Evolutionary conservation across 2,113 vertebrate genomes (phyloP).

Genomic region (Blennius ocellaris): DNA sequence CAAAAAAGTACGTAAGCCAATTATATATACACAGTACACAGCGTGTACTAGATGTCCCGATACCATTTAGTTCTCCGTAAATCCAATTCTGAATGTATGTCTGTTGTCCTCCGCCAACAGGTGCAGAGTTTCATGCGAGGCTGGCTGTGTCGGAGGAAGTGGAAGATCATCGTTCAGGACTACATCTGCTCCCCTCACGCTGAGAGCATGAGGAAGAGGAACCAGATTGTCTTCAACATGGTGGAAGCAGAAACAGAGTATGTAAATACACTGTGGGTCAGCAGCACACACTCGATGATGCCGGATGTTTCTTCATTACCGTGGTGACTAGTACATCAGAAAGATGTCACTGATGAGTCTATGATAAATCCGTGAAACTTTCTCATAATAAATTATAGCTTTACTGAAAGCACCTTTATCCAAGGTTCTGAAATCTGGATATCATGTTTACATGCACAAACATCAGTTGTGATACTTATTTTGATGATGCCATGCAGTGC

Average conservation of each 20-base stretch:
- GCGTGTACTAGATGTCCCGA: no score
- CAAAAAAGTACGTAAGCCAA: slow-evolving; percentile 89
- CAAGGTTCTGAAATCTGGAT: no score
- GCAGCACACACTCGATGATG: not conserved
- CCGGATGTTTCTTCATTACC: no score
- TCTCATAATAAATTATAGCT: no score
- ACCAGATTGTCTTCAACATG: slow-evolving; percentile 99
- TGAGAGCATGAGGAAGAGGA: slow-evolving; percentile 98
- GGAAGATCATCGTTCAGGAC: slow-evolving; percentile 99
- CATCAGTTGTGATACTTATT: no score
- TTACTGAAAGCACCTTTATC: no score
- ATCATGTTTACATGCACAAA: no score
- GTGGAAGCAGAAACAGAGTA: slow-evolving; percentile 98
- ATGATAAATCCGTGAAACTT: no score
- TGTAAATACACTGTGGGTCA: slow-evolving; percentile 32
- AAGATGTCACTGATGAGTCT: no score
- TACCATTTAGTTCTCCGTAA: not conserved
- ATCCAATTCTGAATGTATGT: not conserved
- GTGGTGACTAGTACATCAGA: not conserved
- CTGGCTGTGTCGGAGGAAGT: slow-evolving; percentile 97
- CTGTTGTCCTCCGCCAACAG: slow-evolving; percentile 70
- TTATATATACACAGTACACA: not conserved
- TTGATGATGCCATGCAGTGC: no score
- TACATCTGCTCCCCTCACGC: slow-evolving; percentile 99
- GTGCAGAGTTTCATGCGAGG: slow-evolving; percentile 99